Base-by-base conservation (phyloP, 2,113 vertebrate genomes). In the Notiomystis cincta region DNA sequence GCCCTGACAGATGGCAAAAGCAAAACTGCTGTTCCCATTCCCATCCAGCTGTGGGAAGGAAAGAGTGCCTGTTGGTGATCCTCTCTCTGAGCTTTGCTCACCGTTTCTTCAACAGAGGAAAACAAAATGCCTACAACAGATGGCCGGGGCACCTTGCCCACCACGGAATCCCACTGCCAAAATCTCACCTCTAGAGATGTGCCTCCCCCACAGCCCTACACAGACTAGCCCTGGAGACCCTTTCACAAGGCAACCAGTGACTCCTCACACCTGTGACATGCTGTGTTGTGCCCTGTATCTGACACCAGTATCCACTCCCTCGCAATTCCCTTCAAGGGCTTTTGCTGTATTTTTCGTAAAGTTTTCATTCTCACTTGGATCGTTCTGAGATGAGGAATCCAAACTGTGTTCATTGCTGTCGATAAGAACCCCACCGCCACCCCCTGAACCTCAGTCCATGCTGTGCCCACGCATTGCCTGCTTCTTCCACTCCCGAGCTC, bases 401-500 rank as follows among this genome's bases (percentile, higher is more conserved):
- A 14, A 40, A 11, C 7, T 7, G 57, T 45, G 7, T 2, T 28
- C 2, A 1, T 14, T 6, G 22, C 35, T 44, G 53, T 15, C 11
- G 57, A 21, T 10, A 27, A 47, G 54, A 64, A 18, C 16, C 20
- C 28, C 17, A 18, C 16, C 20, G 24, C 17, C 13, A 7, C 0
- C 3, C 11, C 7, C 13, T 0, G 6, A 11, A 7, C 12, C 17
- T 4, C 27, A 53, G 58, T 31, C 37, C 17, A 9, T 1, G 1
- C 37, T 10, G 22, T 3, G 40, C 24, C 54, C 31, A 1, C 1
- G 2, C n/a, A 24, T 5, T 0, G 6, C 40, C 45, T 2, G 8
- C 25, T 21, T 18, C 28, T 27, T 15, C 48, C 50, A 9, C 13
- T 4, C 10, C 2, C 7, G 18, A 66, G 42, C 37, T 21, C 11